Base-by-base conservation (phyloP, 2,888 invertebrate genomes). In the Microctonus aethiopoides region DNA sequence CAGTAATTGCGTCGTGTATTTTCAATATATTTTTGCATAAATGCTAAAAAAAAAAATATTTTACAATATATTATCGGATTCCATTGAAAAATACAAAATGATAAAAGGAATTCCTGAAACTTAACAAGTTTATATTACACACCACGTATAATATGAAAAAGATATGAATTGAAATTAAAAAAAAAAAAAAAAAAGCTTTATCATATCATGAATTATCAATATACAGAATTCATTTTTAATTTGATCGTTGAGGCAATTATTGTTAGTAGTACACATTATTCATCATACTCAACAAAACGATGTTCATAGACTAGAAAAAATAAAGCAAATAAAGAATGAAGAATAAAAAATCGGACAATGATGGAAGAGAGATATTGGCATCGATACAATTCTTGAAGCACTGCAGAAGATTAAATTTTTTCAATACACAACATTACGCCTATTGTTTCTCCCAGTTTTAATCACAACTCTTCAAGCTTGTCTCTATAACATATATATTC, bases 101-200 rank as follows among this genome's bases (percentile, higher is more conserved):
- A n/a, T 46, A 13, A n/a, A 13, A 46, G n/a, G n/a, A n/a, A n/a
- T n/a, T n/a, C n/a, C n/a, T n/a, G n/a, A n/a, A n/a, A n/a, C n/a
- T 57, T 22, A 54, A 54, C n/a, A n/a, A n/a, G n/a, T n/a, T n/a
- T n/a, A n/a, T n/a, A n/a, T n/a, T n/a, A n/a, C n/a, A n/a, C n/a
- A n/a, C n/a, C n/a, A n/a, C n/a, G n/a, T n/a, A 59, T 10, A 59
- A 16, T 10, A 16, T 9, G 32, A 59, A 59, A 59, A 29, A 34
- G 34, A 61, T 36, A 41, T 61, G 36, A 61, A 61, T 61, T 39
- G 61, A 61, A 61, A 26, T 24, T 61, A 62, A 62, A n/a, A n/a
- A n/a, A n/a, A n/a, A n/a, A n/a, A n/a, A n/a, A n/a, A n/a, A 62
- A 32, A 41, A 11, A 46, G 16, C 62, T 62, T 62, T 62, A 39